Evolutionary conservation across 2,113 vertebrate species (phyloP).

Genomic region (Carassius carassius): DNA sequence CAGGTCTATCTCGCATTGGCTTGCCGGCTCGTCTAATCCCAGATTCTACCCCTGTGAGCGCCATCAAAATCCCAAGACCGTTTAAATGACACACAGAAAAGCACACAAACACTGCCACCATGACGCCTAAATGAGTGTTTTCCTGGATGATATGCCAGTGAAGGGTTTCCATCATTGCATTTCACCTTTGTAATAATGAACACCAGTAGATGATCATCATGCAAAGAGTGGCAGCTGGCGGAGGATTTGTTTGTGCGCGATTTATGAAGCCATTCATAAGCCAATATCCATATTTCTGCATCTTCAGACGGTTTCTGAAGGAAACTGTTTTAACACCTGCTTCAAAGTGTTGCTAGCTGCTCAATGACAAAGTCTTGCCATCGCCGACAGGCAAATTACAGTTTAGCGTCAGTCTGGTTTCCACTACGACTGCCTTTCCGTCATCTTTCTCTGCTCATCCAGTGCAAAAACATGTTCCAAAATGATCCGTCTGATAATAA

Average conservation of each 20-base stretch:
- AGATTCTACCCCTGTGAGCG: background rate
- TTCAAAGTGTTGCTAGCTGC: background rate
- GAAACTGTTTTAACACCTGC: conserved; percentile 17
- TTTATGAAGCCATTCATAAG: background rate
- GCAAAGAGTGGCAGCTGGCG: conserved; percentile 2
- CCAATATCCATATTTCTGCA: background rate
- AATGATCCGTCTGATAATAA: conserved; percentile 38
- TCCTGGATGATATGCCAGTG: background rate
- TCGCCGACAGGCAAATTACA: conserved; percentile 23
- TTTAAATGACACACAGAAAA: conserved; percentile 43
- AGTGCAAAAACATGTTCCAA: conserved; percentile 21
- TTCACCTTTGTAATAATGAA: conserved; percentile 16
- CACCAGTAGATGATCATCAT: background rate
- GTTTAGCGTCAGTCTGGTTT: conserved; percentile 3
- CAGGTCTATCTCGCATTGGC: conserved; percentile 30
- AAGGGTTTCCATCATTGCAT: background rate
- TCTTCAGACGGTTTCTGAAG: conserved; percentile 2
- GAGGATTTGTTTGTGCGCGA: background rate
- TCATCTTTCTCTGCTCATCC: background rate
- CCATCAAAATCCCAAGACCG: conserved; percentile 41
- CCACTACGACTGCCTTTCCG: background rate
- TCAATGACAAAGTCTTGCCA: background rate
- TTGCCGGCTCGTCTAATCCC: conserved; percentile 7
- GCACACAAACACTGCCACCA: conserved; percentile 9
- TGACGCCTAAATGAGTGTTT: conserved; percentile 14